These are phyloP conservation scores for Novumbra hubbsi DNA, from an alignment of 2,797 vertebrate genomes.

Conservation along the genomic window DNA sequence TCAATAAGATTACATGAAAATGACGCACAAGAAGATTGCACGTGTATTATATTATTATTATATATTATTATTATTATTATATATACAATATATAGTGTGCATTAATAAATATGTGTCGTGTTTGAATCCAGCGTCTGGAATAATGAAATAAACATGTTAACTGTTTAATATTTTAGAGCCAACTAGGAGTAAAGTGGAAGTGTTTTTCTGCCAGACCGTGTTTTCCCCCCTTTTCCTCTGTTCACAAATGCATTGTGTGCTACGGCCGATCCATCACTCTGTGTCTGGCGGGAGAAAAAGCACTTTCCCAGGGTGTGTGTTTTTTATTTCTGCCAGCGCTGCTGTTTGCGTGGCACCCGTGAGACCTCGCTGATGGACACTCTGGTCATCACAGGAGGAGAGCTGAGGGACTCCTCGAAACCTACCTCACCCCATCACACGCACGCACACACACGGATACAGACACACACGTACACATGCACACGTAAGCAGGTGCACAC, in stretches of 20 bases:
- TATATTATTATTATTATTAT: too few relatives aligned
- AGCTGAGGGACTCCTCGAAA: constrained; percentile 63
- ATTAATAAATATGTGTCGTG: constrained; percentile 15
- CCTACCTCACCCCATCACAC: constrained; percentile 21
- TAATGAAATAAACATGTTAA: constrained; percentile 73
- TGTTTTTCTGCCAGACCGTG: constrained; percentile 74
- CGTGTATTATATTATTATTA: neutral
- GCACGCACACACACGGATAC: neutral
- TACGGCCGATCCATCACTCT: constrained; percentile 73
- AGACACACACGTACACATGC: neutral
- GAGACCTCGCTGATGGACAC: constrained; percentile 79
- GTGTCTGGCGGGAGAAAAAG: constrained; percentile 74
- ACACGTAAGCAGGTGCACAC: neutral
- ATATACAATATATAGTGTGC: too few relatives aligned
- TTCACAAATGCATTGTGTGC: constrained; percentile 73
- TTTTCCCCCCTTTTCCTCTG: constrained; percentile 1
- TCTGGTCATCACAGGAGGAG: constrained; percentile 72
- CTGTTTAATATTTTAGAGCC: constrained; percentile 73
- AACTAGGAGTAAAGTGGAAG: constrained; percentile 76
- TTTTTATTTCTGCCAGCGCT: constrained; percentile 74
- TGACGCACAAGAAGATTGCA: neutral
- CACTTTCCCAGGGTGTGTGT: constrained; percentile 76
- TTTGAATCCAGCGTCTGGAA: constrained; percentile 61
- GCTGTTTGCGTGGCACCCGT: constrained; percentile 73
- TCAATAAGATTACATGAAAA: neutral